phyloP scores from a whole-genome alignment of 2,888 invertebrate species.

The Phyllotreta striolata region DNA sequence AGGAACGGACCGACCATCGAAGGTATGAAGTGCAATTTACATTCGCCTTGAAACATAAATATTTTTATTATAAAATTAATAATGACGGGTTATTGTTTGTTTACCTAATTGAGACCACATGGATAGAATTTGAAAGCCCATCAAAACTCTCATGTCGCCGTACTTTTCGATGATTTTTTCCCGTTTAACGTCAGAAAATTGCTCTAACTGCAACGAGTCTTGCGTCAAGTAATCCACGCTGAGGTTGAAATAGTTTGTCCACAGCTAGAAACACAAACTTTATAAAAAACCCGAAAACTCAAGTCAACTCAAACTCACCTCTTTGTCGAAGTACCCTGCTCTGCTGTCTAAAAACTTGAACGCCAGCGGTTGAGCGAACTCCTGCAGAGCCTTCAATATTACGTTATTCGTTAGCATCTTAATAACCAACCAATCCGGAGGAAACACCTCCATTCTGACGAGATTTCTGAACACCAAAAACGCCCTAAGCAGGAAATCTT shows the following conservation, averaged over 20 bases:
- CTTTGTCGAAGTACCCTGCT: conserved; percentile 78
- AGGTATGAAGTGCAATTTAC: conserved; percentile 89
- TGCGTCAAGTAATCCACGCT: conserved; percentile 84
- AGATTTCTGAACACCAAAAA: conserved; percentile 83
- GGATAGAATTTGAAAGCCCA: conserved; percentile 90
- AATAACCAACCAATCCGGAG: conserved; percentile 90
- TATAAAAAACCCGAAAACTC: background rate
- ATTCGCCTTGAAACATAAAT: conserved; percentile 68
- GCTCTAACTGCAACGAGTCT: conserved; percentile 80
- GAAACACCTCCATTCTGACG: conserved; percentile 82
- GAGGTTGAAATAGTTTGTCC: conserved; percentile 79
- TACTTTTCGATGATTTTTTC: conserved; percentile 81
- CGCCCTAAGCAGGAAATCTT: conserved; percentile 85
- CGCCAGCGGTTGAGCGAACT: conserved; percentile 86
- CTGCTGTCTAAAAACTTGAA: conserved; percentile 80
- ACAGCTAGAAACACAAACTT: conserved; percentile 59
- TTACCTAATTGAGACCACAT: conserved; percentile 89
- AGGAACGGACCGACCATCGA: conserved; percentile 93
- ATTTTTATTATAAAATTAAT: conserved; percentile 20
- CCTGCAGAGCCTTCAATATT: conserved; percentile 83
- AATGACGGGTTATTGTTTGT: conserved; percentile 16
- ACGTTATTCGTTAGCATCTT: conserved; percentile 88
- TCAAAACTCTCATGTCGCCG: conserved; percentile 90
- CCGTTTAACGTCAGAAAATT: conserved; percentile 80
- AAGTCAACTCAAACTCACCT: conserved; percentile 61